A percentile compares a stretch with the other conserved stretches of the same genome.
Evolutionary conservation across 1,140 invertebrate genomes (phyloP).

Genomic region (Lepidotrigona ventralis): DNA sequence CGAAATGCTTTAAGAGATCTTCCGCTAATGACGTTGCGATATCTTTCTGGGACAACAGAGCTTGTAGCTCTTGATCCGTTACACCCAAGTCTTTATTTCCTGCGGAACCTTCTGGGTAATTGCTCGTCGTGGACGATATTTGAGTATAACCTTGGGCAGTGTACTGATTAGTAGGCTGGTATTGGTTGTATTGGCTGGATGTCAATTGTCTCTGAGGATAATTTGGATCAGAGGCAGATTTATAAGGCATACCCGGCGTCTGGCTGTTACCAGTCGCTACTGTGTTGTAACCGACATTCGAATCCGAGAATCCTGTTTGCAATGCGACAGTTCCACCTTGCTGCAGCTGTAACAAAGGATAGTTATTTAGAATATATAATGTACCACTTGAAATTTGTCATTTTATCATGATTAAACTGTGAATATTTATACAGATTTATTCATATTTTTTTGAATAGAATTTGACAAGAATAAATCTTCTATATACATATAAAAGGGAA

Average conservation of each 20-base stretch:
- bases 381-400: neutral
- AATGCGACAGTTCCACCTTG: conserved; percentile 79
- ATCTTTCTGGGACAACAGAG: conserved; percentile 86
- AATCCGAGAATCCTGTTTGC: conserved; percentile 78
- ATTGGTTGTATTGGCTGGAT: conserved; percentile 65
- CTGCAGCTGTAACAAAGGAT: conserved; percentile 51
- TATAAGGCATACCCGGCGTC: conserved; percentile 80
- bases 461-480: no score
- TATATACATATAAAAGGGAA: neutral
- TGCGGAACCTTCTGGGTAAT: conserved; percentile 74
- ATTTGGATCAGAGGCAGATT: conserved; percentile 76
- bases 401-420: no score
- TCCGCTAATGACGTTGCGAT: conserved; percentile 90
- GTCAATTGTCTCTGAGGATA: conserved; percentile 69
- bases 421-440: no score
- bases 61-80: conserved; percentile 87
- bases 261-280: conserved; percentile 78
- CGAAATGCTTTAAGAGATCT: conserved; percentile 90
- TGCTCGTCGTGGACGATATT: conserved; percentile 76
- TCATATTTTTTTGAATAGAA: no score
- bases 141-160: conserved; percentile 76
- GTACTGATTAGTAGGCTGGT: conserved; percentile 73
- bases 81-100: conserved; percentile 79
- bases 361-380: neutral
- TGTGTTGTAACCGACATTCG: conserved; percentile 74